These are phyloP conservation scores for Encarsia formosa DNA, from an alignment of 2,888 invertebrate genomes.

Conservation along the genomic window DNA sequence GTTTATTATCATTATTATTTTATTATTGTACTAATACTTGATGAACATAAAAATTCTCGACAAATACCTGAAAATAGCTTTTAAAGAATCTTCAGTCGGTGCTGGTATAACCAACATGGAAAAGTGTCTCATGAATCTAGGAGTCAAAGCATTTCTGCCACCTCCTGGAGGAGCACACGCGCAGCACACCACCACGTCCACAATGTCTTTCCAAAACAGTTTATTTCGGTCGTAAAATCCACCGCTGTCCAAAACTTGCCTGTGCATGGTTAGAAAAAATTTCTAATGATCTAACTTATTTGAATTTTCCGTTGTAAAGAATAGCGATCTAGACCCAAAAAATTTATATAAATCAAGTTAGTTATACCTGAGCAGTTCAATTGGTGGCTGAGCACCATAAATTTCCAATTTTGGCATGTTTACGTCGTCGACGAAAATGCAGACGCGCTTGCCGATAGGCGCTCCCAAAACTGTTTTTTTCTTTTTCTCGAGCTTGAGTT, in stretches of 20 bases:
- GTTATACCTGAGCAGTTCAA: conserved; percentile 73
- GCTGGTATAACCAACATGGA: conserved; percentile 79
- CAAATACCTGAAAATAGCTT: conserved; percentile 65
- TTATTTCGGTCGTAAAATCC: conserved; percentile 86
- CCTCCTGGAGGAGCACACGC: conserved; percentile 92
- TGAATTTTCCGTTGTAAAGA: background rate
- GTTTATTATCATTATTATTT: no score
- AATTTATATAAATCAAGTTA: no score
- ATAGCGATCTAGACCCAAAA: no score
- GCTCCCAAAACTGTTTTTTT: conserved; percentile 77
- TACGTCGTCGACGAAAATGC: conserved; percentile 86
- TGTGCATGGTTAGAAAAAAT: conserved; percentile 37
- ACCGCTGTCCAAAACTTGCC: conserved; percentile 71
- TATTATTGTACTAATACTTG: no score
- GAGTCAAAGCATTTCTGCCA: conserved; percentile 79
- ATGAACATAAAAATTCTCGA: background rate
- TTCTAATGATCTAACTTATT: background rate
- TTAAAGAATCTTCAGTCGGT: conserved; percentile 72
- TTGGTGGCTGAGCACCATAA: conserved; percentile 89
- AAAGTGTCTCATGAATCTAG: conserved; percentile 83
- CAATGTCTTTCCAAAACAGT: conserved; percentile 83
- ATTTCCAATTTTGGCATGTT: conserved; percentile 86
- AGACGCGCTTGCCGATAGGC: conserved; percentile 75
- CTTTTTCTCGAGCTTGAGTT: conserved; percentile 77
- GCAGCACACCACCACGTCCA: conserved; percentile 74